A percentile compares a stretch with the other conserved stretches of the same genome.
phyloP scores from a whole-genome alignment of 2,113 vertebrate genomes.

The Gnathonemus longibarbis region DNA sequence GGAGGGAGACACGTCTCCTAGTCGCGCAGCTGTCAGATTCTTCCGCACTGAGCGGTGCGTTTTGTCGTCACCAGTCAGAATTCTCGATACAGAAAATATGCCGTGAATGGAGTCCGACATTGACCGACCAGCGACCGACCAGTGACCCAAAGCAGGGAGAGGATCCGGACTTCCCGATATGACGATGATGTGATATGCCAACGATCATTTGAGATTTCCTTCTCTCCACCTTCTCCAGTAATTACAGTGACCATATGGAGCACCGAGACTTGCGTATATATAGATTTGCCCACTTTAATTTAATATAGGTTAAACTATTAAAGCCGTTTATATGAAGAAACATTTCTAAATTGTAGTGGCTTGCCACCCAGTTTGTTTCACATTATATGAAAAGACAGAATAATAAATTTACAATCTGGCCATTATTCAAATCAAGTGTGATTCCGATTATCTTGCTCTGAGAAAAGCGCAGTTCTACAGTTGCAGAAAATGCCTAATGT shows the following conservation, averaged over 20 bases:
- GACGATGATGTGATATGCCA: not conserved
- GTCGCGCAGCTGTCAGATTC: slow-evolving; percentile 19
- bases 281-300: not conserved
- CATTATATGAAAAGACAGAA: not conserved
- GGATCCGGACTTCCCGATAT: not conserved
- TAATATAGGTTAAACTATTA: not conserved
- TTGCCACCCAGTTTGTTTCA: not conserved
- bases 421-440: not conserved
- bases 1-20: slow-evolving; percentile 47
- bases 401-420: not conserved
- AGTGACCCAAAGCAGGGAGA: not conserved
- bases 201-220: not conserved
- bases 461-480: not conserved
- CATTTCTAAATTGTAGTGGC: not conserved
- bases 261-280: not conserved
- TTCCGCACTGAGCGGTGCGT: not conserved
- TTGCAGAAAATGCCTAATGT: not conserved
- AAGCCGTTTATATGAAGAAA: not conserved
- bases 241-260: not conserved
- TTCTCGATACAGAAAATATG: not conserved
- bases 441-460: not conserved
- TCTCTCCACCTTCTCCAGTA: not conserved
- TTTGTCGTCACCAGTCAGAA: not conserved
- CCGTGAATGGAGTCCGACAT: not conserved
- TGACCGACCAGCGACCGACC: not conserved